Evolutionary conservation across 2,888 invertebrate genomes (phyloP), one percentile per base, ranked within the genome.

Genomic region (Amorpha juglandis): DNA sequence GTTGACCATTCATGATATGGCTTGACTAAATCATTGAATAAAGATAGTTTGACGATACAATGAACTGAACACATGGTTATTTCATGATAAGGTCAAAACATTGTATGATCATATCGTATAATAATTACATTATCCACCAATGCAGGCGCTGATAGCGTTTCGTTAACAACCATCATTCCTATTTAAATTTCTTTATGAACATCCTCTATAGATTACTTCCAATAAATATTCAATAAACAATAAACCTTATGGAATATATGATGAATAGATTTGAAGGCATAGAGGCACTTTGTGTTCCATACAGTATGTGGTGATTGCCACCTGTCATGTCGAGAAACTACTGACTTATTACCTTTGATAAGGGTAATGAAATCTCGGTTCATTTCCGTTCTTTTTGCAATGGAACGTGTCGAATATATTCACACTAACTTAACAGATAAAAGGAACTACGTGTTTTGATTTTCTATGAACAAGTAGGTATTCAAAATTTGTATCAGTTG

Each of bases 271-370:
- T 42, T n/a, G n/a, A n/a, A 16, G 19, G 58, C 42, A 58, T 55
- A 9, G 35, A 38, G 58, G 42, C 42, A 58, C 16, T 42, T 58
- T 19, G 19, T 52, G 58, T 58, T 58, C 6, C 38, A 9, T 1
- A 58, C 58, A 42, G 42, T 38, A 19, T n/a, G 6, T 42, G 42
- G 50, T 33, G 33, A 19, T n/a, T 58, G 42, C 38, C 55, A 42
- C 19, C 58, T 42, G 58, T 58, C 19, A 58, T 58, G 42, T 19
- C 38, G 35, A 53, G 19, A 11, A 42, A 58, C 19, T 42, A 42
- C n/a, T n/a, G n/a, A n/a, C 42, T 42, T 42, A 58, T 58, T 58
- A 12, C 58, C 4, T 58, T 19, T 16, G 19, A 19, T 19, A 58
- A 16, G 16, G 11, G 38, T 58, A 58, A 42, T 58, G 58, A 58